Conservation (phyloP, 2,113 vertebrate species). For the Sterna hirundo region DNA sequence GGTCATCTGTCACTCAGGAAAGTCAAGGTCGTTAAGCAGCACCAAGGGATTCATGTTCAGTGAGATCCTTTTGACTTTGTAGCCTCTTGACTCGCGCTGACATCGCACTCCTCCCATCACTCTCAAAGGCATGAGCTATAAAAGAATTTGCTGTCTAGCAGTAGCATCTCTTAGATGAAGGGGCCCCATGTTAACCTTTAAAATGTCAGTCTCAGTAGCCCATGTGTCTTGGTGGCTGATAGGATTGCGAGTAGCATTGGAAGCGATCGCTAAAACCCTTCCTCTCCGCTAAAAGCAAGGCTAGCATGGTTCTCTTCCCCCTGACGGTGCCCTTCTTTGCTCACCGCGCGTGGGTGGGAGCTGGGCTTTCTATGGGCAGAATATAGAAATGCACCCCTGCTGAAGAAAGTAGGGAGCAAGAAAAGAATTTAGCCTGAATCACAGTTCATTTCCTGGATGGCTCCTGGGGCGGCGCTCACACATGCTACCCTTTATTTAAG, state of each 20-base stretch:
- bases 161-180: background rate
- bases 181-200: background rate
- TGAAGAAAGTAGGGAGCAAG: background rate
- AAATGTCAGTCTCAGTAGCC: background rate
- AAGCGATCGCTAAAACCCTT: background rate
- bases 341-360: background rate
- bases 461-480: background rate
- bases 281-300: background rate
- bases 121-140: background rate
- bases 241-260: background rate
- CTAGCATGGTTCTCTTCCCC: background rate
- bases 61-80: background rate
- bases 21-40: background rate
- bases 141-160: background rate
- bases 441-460: slow-evolving; percentile 23
- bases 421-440: slow-evolving; percentile 21
- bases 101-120: background rate
- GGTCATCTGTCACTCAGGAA: background rate
- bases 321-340: background rate
- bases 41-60: background rate
- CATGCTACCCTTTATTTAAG: slow-evolving; percentile 14
- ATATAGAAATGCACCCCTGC: background rate
- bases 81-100: background rate
- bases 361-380: background rate
- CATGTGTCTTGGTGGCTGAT: background rate